phyloP scores from a whole-genome alignment of 2,888 invertebrate species.

The Zhuqinia jingwanae region DNA sequence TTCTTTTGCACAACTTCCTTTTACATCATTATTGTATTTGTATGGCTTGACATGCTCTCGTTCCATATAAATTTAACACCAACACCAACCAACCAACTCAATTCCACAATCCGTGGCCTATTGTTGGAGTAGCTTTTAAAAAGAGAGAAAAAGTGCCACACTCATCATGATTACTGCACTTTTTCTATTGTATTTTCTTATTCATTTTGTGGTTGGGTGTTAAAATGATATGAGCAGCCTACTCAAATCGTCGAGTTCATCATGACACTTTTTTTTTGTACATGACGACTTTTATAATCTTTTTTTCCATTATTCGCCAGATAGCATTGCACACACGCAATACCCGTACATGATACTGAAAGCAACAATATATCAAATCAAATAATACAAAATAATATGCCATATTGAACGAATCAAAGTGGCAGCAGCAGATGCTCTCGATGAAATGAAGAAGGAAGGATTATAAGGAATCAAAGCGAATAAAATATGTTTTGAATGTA shows the following conservation, averaged over 20 bases:
- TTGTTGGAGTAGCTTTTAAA: constrained; percentile 39
- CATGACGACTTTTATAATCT: background rate
- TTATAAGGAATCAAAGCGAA: constrained; percentile 21
- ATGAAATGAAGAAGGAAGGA: background rate
- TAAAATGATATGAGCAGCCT: background rate
- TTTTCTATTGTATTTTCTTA: background rate
- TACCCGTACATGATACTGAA: background rate
- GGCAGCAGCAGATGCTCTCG: constrained; percentile 41
- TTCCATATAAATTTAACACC: background rate
- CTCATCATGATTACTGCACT: constrained; percentile 51
- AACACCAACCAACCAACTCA: constrained; percentile 1
- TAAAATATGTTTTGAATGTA: background rate
- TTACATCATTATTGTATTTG: background rate
- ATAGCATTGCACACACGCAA: no score
- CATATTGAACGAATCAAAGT: constrained; percentile 17
- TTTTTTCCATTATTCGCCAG: constrained; percentile 16
- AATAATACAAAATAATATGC: background rate
- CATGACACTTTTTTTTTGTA: constrained; percentile 23
- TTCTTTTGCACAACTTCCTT: constrained; percentile 37
- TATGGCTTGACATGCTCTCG: background rate
- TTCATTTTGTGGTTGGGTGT: constrained; percentile 16
- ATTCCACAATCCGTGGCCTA: background rate
- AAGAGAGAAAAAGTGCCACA: constrained; percentile 9
- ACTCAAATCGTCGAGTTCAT: background rate
- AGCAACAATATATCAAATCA: background rate